These are phyloP conservation scores for Notarius lentiginosus DNA, from an alignment of 2,113 vertebrate species.

Conservation along the genomic window DNA sequence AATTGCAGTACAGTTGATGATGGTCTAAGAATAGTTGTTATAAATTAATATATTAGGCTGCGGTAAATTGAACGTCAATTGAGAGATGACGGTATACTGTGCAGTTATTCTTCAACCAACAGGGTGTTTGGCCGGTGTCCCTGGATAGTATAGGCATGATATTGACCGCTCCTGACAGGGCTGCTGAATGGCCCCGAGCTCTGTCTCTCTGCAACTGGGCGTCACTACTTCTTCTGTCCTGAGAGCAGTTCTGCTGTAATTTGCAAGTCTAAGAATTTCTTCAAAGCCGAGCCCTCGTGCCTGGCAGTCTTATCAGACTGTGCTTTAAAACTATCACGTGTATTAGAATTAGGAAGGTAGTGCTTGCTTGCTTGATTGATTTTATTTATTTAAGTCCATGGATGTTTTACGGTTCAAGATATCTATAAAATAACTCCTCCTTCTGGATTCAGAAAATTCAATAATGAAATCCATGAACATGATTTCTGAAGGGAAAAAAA, in stretches of 20 bases:
- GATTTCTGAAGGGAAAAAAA: not conserved
- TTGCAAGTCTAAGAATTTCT: conserved; percentile 60
- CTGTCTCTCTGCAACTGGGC: not conserved
- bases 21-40: not conserved
- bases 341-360: not conserved
- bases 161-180: not conserved
- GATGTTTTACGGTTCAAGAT: not conserved
- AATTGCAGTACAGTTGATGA: not conserved
- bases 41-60: not conserved
- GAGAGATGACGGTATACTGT: not conserved
- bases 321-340: not conserved
- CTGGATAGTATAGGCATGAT: not conserved
- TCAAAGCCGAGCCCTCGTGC: conserved; percentile 10
- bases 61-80: not conserved
- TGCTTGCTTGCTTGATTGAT: no score
- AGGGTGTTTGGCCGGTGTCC: not conserved
- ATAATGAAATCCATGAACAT: not conserved
- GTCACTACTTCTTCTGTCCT: conserved; percentile 43
- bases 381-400: not conserved
- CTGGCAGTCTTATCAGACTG: not conserved
- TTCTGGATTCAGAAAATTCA: not conserved
- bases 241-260: conserved; percentile 53
- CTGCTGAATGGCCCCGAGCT: conserved; percentile 4
- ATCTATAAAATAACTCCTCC: not conserved
- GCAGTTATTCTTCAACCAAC: not conserved